Evolutionary conservation across 1,140 invertebrate genomes (phyloP), one percentile per base, ranked within the genome.

Genomic region (Physella acuta): DNA sequence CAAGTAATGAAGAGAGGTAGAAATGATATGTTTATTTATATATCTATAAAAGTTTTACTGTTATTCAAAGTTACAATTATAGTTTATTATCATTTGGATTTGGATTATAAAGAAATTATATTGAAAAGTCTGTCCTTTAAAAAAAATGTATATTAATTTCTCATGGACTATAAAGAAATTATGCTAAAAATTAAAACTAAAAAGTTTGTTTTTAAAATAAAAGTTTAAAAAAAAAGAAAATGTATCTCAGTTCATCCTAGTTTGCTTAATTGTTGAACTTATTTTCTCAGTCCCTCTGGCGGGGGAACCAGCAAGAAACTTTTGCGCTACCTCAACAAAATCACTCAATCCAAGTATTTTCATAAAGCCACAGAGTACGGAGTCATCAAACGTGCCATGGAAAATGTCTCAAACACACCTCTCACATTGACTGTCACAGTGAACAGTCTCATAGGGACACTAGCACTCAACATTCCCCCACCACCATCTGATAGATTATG

Each of bases 401-500:
- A 85, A 63, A 82, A 78, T 55, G 92, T 99, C 20, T 97, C 93
- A 0, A 95, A 96, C 76, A 98, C 94, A 0, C 92, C 94, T 70
- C 90, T 99, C 20, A 90, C 92, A 55, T 86, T 99, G 61, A 92
- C 91, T 73, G 92, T 99, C 4, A 94, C 95, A 81, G 85, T 98
- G 8, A 91, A 92, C 60, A 90, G 89, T 30, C 83, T 98, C 69
- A 90, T 91, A 73, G 95, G 95, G 0, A 90, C 90, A 24, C 85
- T 97, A 52, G 91, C 92, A 1, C 71, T 98, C n/a, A 99, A 99
- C 85, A 89, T 99, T 76, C 95, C 96, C 36, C 92, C 94, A 31
- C 93, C 95, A 51, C 96, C 95, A 0, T 91, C 92, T 51, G 95
- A 98, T 86, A 88, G 96, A 59, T 77, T 98, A 1, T 99, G 97